A percentile compares a stretch with the other conserved stretches of the same genome.
Conservation (phyloP, 1,140 invertebrate species). For the Saccostrea cuccullata region DNA sequence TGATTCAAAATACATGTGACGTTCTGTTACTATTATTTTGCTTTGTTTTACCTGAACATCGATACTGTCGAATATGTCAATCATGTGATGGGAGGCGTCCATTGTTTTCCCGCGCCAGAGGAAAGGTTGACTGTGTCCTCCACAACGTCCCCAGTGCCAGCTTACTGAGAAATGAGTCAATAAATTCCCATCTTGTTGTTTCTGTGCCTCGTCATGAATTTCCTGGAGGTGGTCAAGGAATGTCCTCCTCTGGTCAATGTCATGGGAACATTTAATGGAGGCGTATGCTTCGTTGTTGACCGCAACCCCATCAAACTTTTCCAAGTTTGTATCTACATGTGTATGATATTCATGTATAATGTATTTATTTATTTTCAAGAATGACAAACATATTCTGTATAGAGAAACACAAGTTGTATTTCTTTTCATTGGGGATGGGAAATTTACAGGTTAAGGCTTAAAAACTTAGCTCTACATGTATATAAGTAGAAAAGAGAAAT, state of each 20-base stretch:
- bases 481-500: too few species aligned
- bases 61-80: conserved; percentile 64
- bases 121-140: conserved; percentile 42
- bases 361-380: too few species aligned
- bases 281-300: conserved; percentile 63
- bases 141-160: conserved; percentile 63
- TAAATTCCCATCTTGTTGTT: conserved; percentile 54
- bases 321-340: conserved; percentile 14
- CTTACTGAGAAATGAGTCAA: conserved; percentile 63
- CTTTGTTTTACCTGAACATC: conserved; percentile 61
- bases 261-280: conserved; percentile 54
- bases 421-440: not conserved
- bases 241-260: conserved; percentile 4
- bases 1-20: too few species aligned
- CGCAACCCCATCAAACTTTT: conserved; percentile 60
- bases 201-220: conserved; percentile 55
- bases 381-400: not conserved
- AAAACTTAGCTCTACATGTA: not conserved
- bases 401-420: not conserved
- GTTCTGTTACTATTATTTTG: too few species aligned
- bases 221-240: conserved; percentile 54
- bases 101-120: conserved; percentile 55
- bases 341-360: not conserved
- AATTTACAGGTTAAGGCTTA: not conserved
- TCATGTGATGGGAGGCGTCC: conserved; percentile 59